Percentiles rank a stretch among this genome's conserved stretches.
These are phyloP conservation scores for Choristoneura fumiferana DNA, from an alignment of 1,140 invertebrate species.

Conservation along the genomic window DNA sequence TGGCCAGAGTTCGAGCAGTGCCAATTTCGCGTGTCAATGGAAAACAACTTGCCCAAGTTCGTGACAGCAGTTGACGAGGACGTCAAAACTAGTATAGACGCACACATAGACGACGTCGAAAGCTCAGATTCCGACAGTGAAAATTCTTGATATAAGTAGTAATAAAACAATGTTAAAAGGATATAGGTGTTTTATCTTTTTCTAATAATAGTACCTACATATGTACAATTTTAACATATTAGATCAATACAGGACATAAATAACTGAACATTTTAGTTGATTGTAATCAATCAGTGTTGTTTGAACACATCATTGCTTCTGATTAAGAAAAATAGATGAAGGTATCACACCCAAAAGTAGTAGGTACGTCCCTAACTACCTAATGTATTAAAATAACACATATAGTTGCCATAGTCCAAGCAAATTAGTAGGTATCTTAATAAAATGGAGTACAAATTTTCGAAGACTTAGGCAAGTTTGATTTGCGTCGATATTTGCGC, in stretches of 20 bases:
- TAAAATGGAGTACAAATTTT: no score
- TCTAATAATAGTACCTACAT: constrained; percentile 29
- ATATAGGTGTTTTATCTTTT: constrained; percentile 23
- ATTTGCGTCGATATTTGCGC: no score
- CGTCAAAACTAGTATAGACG: constrained; percentile 38
- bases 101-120: constrained; percentile 53
- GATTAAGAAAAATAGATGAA: no score
- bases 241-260: constrained; percentile 3
- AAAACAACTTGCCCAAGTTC: constrained; percentile 73
- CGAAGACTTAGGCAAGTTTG: no score
- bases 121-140: constrained; percentile 52
- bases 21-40: constrained; percentile 78
- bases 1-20: constrained; percentile 82
- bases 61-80: constrained; percentile 49
- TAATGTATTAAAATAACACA: no score
- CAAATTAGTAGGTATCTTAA: no score
- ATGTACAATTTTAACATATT: constrained; percentile 24
- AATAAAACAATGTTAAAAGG: constrained; percentile 20
- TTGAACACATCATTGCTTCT: no score
- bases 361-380: no score
- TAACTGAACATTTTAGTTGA: neutral
- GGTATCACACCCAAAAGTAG: no score
- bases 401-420: no score
- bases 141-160: constrained; percentile 12
- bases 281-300: no score